These are phyloP conservation scores for Vannuccia rotundouncinata DNA, from an alignment of 2,888 invertebrate species.

Conservation along the genomic window DNA sequence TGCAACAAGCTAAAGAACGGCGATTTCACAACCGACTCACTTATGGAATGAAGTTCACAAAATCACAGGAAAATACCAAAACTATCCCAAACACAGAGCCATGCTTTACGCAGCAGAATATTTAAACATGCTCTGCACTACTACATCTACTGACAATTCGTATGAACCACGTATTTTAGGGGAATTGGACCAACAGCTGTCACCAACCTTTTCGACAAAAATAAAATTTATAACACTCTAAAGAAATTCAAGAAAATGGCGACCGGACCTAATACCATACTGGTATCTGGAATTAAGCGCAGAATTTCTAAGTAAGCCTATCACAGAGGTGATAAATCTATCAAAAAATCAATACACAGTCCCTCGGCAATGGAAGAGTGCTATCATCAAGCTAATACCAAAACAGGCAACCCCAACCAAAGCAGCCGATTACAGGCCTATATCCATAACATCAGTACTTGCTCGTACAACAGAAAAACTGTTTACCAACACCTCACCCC, in stretches of 20 bases:
- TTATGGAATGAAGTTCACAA: neutral
- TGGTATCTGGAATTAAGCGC: neutral
- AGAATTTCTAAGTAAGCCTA: neutral
- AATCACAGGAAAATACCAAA: neutral
- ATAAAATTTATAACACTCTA: neutral
- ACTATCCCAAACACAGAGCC: neutral
- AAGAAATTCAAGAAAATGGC: neutral
- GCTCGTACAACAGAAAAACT: neutral
- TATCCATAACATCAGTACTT: neutral
- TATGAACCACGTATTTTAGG: neutral
- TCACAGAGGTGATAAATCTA: neutral
- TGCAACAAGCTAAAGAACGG: neutral
- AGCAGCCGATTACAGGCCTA: neutral
- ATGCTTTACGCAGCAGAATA: neutral
- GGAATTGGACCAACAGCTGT: neutral
- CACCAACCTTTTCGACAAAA: neutral
- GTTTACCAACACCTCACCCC: neutral
- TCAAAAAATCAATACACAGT: conserved; percentile 9
- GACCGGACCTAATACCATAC: conserved; percentile 6
- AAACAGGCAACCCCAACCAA: neutral
- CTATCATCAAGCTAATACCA: neutral
- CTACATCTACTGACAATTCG: neutral
- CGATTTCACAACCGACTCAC: neutral
- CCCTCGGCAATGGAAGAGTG: neutral
- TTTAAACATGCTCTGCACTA: neutral